These are phyloP conservation scores for Isurus oxyrinchus DNA, from an alignment of 2,113 vertebrate genomes.

Conservation along the genomic window DNA sequence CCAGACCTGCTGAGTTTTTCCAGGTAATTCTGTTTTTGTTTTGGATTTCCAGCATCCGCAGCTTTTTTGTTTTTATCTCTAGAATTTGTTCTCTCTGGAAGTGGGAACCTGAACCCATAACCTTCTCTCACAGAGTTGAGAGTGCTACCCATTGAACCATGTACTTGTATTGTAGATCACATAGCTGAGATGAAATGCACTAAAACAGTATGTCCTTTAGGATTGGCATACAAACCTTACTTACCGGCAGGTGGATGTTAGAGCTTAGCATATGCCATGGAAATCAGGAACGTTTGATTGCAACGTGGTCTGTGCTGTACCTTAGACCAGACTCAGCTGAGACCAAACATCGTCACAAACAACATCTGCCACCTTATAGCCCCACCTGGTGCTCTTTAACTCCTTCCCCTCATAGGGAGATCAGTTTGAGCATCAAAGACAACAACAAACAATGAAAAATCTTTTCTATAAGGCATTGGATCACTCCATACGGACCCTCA, in stretches of 20 bases:
- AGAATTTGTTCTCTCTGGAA: not conserved
- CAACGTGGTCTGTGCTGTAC: not conserved
- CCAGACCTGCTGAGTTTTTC: too few relatives aligned
- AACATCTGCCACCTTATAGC: constrained; percentile 12
- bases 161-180: not conserved
- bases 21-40: too few relatives aligned
- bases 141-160: not conserved
- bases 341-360: not conserved
- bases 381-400: not conserved
- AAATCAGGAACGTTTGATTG: not conserved
- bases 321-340: not conserved
- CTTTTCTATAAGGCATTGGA: not conserved
- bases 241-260: not conserved
- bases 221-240: not conserved
- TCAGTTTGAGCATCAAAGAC: not conserved
- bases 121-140: not conserved
- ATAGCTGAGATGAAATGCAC: not conserved
- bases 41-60: too few relatives aligned
- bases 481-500: not conserved
- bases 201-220: not conserved
- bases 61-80: too few relatives aligned
- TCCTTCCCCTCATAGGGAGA: not conserved
- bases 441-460: not conserved
- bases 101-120: not conserved
- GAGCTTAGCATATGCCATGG: not conserved